Conservation (phyloP, 2,888 invertebrate species). For the Priocnemis perturbator region DNA sequence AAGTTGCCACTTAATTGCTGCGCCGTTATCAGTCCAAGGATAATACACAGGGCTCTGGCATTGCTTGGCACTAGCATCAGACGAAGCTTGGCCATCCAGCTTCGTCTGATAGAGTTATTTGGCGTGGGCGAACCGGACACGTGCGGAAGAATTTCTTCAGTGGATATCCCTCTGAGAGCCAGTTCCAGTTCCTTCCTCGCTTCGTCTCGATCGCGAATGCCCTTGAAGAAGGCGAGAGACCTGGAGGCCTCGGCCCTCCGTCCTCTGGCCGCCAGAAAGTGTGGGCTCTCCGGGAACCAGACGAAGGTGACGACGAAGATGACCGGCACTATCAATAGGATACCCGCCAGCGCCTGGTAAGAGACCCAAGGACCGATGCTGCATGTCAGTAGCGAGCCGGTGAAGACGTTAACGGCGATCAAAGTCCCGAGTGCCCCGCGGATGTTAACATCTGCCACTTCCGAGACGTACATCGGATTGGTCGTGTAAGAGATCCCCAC, state of each 20-base stretch:
- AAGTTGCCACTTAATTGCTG: slow-evolving; percentile 71
- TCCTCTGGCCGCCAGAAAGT: slow-evolving; percentile 64
- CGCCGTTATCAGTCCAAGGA: slow-evolving; percentile 70
- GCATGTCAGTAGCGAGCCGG: slow-evolving; percentile 69
- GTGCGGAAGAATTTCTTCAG: slow-evolving; percentile 38
- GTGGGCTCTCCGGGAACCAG: slow-evolving; percentile 72
- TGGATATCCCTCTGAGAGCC: slow-evolving; percentile 26
- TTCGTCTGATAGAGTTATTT: slow-evolving; percentile 44
- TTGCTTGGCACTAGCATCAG: slow-evolving; percentile 61
- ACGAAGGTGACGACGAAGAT: slow-evolving; percentile 64
- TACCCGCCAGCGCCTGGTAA: slow-evolving; percentile 51
- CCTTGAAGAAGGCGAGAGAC: slow-evolving; percentile 66
- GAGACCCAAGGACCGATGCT: slow-evolving; percentile 68
- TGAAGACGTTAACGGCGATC: slow-evolving; percentile 71
- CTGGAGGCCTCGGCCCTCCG: slow-evolving; percentile 59
- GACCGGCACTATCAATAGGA: slow-evolving; percentile 60
- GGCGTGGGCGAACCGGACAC: not conserved
- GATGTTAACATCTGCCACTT: slow-evolving; percentile 69
- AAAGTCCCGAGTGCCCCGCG: slow-evolving; percentile 71
- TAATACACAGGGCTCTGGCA: slow-evolving; percentile 62
- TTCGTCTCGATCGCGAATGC: slow-evolving; percentile 42
- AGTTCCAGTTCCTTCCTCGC: slow-evolving; percentile 33
- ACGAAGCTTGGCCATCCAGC: slow-evolving; percentile 47
- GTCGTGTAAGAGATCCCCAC: slow-evolving; percentile 71
- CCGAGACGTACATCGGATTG: slow-evolving; percentile 72